Evolutionary conservation across 1,140 invertebrate genomes (phyloP).

Genomic region (Hestina assimilis): DNA sequence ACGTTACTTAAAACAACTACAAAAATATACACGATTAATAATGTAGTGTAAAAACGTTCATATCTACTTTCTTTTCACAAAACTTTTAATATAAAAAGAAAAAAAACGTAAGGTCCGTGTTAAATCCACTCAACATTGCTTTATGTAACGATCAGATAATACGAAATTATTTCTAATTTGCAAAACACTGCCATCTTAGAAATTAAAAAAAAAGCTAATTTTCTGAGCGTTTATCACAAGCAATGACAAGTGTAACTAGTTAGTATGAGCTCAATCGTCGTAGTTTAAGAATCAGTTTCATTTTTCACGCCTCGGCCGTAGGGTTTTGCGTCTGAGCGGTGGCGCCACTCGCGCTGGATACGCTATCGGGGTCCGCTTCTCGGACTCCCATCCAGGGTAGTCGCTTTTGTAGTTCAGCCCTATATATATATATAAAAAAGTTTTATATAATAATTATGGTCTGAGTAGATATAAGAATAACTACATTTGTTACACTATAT

Average conservation of each 20-base stretch:
- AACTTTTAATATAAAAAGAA: conserved; percentile 13
- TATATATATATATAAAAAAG: conserved; percentile 46
- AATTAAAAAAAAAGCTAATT: neutral
- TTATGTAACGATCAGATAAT: neutral
- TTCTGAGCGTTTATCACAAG: neutral
- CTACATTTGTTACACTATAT: no score
- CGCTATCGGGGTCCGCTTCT: conserved; percentile 70
- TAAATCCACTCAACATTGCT: neutral
- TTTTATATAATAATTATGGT: conserved; percentile 7
- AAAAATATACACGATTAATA: conserved; percentile 20
- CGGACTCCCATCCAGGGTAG: conserved; percentile 85
- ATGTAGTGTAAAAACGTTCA: conserved; percentile 26
- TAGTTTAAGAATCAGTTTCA: neutral
- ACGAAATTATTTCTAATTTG: neutral
- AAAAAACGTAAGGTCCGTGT: neutral
- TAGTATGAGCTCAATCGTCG: neutral
- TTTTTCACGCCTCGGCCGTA: conserved; percentile 43
- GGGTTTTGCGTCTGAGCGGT: conserved; percentile 47
- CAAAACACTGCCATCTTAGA: neutral
- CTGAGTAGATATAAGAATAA: no score
- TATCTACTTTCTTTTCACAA: conserved; percentile 2
- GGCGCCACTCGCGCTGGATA: conserved; percentile 55
- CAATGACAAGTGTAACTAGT: neutral
- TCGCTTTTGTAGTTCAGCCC: conserved; percentile 83
- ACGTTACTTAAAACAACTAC: conserved; percentile 17